Percentiles rank a stretch among this genome's conserved stretches.
Conservation (phyloP, 2,797 vertebrate genomes). For the Sarcoramphus papa region DNA sequence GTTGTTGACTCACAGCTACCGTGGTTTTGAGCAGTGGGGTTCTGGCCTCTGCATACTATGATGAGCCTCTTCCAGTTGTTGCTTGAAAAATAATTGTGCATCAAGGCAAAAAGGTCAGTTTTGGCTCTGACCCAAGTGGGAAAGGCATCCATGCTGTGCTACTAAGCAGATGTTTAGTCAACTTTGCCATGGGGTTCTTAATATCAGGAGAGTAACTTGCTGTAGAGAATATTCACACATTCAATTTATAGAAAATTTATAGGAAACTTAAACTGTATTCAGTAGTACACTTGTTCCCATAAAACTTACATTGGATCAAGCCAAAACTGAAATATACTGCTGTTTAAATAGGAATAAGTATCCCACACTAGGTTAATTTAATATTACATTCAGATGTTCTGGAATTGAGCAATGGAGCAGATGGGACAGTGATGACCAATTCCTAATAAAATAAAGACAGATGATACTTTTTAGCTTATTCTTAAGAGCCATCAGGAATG, state of each 20-base stretch:
- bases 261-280: neutral
- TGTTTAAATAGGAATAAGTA: conserved; percentile 54
- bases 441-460: conserved; percentile 53
- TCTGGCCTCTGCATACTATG: neutral
- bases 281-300: neutral
- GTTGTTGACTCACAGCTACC: neutral
- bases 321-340: conserved; percentile 39
- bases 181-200: neutral
- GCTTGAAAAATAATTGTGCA: conserved; percentile 8
- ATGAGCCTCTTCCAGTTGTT: neutral
- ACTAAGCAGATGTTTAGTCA: neutral
- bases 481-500: conserved; percentile 21
- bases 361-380: conserved; percentile 65
- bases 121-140: neutral
- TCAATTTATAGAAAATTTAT: neutral
- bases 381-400: conserved; percentile 69
- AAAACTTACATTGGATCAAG: conserved; percentile 1
- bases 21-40: neutral
- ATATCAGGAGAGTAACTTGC: neutral
- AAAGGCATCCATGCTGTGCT: neutral
- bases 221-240: neutral
- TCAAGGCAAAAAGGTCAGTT: conserved; percentile 29
- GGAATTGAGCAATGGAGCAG: conserved; percentile 47
- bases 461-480: conserved; percentile 41
- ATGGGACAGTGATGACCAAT: conserved; percentile 58